Evolutionary conservation across 2,888 invertebrate genomes (phyloP).

Genomic region (Cotesia congregata): DNA sequence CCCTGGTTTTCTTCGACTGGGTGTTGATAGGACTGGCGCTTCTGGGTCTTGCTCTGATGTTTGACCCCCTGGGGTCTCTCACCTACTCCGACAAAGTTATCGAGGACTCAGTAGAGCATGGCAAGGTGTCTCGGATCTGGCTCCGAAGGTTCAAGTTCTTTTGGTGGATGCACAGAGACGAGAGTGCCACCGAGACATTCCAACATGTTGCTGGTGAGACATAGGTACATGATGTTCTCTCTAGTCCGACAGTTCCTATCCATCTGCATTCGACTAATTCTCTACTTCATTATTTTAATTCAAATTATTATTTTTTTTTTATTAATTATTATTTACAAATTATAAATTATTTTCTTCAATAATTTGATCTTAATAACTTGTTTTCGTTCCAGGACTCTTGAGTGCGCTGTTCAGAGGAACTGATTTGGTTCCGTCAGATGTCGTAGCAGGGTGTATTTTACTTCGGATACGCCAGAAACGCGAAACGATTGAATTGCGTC

Average conservation of each 20-base stretch:
- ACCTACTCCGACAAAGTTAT: slow-evolving; percentile 55
- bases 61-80: slow-evolving; percentile 81
- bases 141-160: slow-evolving; percentile 83
- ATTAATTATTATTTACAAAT: background rate
- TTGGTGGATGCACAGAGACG: slow-evolving; percentile 80
- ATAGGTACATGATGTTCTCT: slow-evolving; percentile 62
- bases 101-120: slow-evolving; percentile 77
- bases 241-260: slow-evolving; percentile 36
- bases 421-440: slow-evolving; percentile 90
- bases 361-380: too few relatives aligned
- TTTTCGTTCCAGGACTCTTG: slow-evolving; percentile 73
- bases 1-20: slow-evolving; percentile 87
- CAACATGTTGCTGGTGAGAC: slow-evolving; percentile 82
- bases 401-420: slow-evolving; percentile 86
- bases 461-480: slow-evolving; percentile 83
- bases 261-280: slow-evolving; percentile 13
- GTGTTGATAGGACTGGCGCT: slow-evolving; percentile 81
- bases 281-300: background rate
- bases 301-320: background rate
- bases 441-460: slow-evolving; percentile 89
- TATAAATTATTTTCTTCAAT: too few relatives aligned
- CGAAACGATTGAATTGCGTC: slow-evolving; percentile 79
- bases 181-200: slow-evolving; percentile 84
- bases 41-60: slow-evolving; percentile 83
- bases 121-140: slow-evolving; percentile 81